These are phyloP conservation scores for Oceanites oceanicus DNA, from an alignment of 2,113 vertebrate species.

Conservation along the genomic window DNA sequence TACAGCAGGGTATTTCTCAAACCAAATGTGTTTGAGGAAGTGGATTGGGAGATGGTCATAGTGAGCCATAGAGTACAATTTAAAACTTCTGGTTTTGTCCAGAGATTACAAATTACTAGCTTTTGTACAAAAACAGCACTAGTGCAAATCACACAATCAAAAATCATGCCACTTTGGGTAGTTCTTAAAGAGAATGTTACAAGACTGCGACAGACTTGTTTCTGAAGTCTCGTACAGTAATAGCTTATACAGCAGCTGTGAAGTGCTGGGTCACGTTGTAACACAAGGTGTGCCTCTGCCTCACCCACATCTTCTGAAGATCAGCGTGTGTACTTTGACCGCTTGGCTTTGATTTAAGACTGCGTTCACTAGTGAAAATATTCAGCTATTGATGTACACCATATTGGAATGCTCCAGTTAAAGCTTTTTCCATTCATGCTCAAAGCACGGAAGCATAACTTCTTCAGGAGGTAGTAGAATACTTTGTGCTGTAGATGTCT, in stretches of 20 bases:
- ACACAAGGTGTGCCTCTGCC: background rate
- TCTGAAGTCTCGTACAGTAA: background rate
- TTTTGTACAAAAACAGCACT: background rate
- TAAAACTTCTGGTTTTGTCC: background rate
- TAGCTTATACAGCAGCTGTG: background rate
- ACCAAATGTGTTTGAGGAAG: background rate
- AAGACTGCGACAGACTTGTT: background rate
- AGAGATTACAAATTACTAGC: background rate
- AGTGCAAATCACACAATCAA: background rate
- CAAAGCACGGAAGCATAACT: background rate
- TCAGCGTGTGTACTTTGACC: background rate
- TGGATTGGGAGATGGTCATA: background rate
- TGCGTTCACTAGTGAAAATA: background rate
- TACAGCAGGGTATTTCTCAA: background rate
- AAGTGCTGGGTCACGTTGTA: fast-evolving
- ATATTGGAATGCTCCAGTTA: background rate
- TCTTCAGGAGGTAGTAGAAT: background rate
- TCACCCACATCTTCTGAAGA: background rate
- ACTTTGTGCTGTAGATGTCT: background rate
- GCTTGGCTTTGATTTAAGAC: background rate
- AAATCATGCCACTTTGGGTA: background rate
- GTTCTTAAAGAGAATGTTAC: background rate
- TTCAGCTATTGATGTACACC: background rate
- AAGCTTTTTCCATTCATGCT: background rate
- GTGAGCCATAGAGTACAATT: background rate